Evolutionary conservation across 2,797 vertebrate genomes (phyloP), one percentile per base, ranked within the genome.

Genomic region (Phalanger gymnotis): DNA sequence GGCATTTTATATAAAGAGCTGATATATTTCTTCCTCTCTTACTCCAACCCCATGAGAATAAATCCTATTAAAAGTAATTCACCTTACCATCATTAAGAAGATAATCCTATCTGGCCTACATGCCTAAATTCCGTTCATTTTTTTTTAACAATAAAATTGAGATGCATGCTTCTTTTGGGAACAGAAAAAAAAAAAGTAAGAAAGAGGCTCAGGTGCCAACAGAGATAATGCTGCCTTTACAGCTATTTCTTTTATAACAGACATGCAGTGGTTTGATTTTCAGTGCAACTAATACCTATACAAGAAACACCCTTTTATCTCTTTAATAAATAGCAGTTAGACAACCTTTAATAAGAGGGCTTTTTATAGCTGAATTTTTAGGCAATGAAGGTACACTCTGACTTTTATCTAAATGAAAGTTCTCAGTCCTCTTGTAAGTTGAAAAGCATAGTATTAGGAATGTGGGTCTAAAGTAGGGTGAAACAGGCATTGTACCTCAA

Each of bases 31-130:
- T 97, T 97, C 96, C 95, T 96, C 96, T 98, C 96, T 97, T 95
- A 91, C 96, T 97, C 95, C 92, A 98, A 98, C 94, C 61, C 92
- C 95, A 95, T 95, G 56, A 54, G 96, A 98, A 98, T 98, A 98
- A 98, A 98, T 98, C 97, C 97, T 98, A 98, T 98, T 98, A 98
- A 98, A 98, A 98, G 90, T 96, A 98, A 98, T 98, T 97, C 97
- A 97, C 96, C 98, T 98, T 98, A 93, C 51, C 95, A 95, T 97
- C 97, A 97, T 98, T 98, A 98, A 97, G 96, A 98, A 97, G 97
- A 98, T 98, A 98, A 98, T 98, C 97, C 96, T 97, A 96, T 98
- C 98, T 98, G 97, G 96, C 95, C 97, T 98, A 94, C 91, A 94
- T 96, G 96, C 73, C 97, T 97, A 90, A 90, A 93, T 94, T 96